phyloP scores from a whole-genome alignment of 2,797 vertebrate species.

The Sebastes jordani region DNA sequence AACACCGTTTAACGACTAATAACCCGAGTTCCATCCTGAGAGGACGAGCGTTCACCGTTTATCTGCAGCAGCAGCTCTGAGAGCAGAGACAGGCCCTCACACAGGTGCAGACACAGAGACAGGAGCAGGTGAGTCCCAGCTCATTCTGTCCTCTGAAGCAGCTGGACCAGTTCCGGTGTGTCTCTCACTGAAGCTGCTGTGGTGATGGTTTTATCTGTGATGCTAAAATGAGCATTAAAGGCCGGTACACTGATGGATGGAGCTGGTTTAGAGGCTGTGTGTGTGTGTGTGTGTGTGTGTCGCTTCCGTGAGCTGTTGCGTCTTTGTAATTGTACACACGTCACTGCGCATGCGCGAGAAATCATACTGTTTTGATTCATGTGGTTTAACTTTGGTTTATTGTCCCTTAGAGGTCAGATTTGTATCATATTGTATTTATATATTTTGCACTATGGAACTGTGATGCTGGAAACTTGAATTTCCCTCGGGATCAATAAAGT shows the following conservation, averaged over 20 bases:
- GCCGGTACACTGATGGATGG: not conserved
- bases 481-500: no score
- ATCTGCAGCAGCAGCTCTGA: not conserved
- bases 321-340: conserved; percentile 45
- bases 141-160: not conserved
- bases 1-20: not conserved
- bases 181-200: not conserved
- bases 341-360: conserved; percentile 52
- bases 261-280: not conserved
- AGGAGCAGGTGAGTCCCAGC: conserved; percentile 74
- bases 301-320: conserved; percentile 50
- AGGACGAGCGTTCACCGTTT: not conserved
- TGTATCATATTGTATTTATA: no score
- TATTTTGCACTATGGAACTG: no score
- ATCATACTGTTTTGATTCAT: conserved; percentile 17
- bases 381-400: conserved; percentile 6
- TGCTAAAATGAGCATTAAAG: not conserved
- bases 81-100: conserved; percentile 23
- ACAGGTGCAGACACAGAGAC: no score
- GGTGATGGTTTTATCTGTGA: not conserved
- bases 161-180: not conserved
- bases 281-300: no score
- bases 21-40: not conserved
- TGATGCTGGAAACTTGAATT: not conserved
- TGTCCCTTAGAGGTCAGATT: no score